Conservation (phyloP, 2,888 invertebrate species). For the Oasisia sp. region DNA sequence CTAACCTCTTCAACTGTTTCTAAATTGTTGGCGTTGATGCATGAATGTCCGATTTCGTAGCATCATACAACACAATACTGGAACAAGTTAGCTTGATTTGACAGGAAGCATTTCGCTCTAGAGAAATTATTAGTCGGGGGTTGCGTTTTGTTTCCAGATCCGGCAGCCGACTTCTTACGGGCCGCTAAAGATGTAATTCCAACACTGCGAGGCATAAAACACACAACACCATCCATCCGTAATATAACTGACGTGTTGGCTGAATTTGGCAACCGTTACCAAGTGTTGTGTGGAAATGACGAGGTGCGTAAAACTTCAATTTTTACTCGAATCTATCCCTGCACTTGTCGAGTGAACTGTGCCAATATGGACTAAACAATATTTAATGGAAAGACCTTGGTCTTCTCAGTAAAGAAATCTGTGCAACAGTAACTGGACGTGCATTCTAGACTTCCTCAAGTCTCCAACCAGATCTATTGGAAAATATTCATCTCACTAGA, state of each 20-base stretch:
- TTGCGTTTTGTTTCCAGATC: constrained; percentile 22
- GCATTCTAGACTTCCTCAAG: no score
- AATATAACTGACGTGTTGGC: constrained; percentile 36
- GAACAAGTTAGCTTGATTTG: no score
- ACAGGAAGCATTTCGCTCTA: background rate
- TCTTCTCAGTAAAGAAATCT: background rate
- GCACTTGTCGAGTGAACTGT: background rate
- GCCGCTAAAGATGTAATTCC: constrained; percentile 73
- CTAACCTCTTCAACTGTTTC: background rate
- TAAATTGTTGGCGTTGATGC: background rate
- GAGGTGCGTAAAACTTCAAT: constrained; percentile 45
- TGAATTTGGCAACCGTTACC: constrained; percentile 40
- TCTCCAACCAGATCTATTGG: no score
- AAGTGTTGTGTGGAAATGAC: constrained; percentile 56
- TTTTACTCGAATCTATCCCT: no score
- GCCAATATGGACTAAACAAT: constrained; percentile 3
- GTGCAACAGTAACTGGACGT: no score
- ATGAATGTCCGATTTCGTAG: background rate
- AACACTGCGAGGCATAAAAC: constrained; percentile 85
- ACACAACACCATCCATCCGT: constrained; percentile 69
- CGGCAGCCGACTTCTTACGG: constrained; percentile 48
- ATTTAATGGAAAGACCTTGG: background rate
- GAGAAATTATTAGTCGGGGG: background rate
- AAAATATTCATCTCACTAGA: no score
- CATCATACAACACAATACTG: no score